Conservation (phyloP, 2,113 vertebrate species). For the Neolamprologus longior region DNA sequence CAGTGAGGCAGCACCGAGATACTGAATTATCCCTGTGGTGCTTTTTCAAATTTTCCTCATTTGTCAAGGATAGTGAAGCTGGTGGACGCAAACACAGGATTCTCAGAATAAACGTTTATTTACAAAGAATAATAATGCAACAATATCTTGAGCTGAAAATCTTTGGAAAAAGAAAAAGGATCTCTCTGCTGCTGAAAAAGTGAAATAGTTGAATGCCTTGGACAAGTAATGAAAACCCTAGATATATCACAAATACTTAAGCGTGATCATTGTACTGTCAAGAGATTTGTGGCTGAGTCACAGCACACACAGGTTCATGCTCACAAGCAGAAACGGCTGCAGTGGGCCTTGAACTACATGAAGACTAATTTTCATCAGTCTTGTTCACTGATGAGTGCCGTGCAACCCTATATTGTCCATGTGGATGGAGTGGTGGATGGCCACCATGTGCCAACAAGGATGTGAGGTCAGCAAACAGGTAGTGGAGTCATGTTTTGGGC, state of each 20-base stretch:
- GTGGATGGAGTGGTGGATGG: background rate
- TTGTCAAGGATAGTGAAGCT: background rate
- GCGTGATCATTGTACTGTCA: background rate
- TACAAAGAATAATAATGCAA: background rate
- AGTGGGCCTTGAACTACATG: background rate
- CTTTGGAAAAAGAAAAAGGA: background rate
- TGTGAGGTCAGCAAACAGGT: background rate
- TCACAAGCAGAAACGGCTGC: background rate
- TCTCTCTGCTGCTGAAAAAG: background rate
- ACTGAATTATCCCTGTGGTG: background rate
- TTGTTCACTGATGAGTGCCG: background rate
- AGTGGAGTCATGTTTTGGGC: rapidly evolving
- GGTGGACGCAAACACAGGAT: background rate
- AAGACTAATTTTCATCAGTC: background rate
- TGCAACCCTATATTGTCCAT: background rate
- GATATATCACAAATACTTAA: background rate
- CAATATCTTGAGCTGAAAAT: background rate
- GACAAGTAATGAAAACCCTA: background rate
- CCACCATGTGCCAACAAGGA: background rate
- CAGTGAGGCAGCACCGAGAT: background rate
- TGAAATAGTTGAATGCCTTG: background rate
- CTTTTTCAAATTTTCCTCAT: background rate
- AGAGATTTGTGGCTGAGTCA: background rate
- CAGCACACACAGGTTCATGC: background rate
- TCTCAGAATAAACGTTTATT: background rate